Conservation (phyloP, 2,888 invertebrate species). For the Drosophila eohydei region DNA sequence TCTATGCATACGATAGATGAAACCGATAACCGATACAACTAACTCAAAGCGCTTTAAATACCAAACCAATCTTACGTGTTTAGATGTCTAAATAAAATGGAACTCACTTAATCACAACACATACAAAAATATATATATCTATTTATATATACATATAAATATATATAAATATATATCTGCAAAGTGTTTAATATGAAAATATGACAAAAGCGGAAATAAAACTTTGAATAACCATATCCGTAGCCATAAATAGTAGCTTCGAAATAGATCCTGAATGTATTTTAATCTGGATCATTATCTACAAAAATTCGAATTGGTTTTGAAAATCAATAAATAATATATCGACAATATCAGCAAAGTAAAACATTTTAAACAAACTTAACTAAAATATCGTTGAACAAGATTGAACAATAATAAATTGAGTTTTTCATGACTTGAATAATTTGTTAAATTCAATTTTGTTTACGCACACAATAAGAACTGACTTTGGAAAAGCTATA, state of each 20-base stretch:
- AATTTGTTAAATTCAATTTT: not conserved
- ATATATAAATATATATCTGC: slow-evolving; percentile 1
- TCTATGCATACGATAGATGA: slow-evolving; percentile 11
- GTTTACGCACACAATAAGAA: slow-evolving; percentile 32
- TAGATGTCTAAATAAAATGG: slow-evolving; percentile 38
- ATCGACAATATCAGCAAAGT: slow-evolving; percentile 18
- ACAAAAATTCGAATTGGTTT: not conserved
- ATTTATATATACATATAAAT: slow-evolving; percentile 7
- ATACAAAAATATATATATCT: not conserved
- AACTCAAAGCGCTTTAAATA: slow-evolving; percentile 55
- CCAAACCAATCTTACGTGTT: slow-evolving; percentile 34
- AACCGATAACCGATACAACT: slow-evolving; percentile 36
- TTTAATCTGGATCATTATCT: not conserved
- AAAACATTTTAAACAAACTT: not conserved
- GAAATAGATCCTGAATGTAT: slow-evolving; percentile 1
- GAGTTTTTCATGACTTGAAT: not conserved
- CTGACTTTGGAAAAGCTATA: slow-evolving; percentile 37
- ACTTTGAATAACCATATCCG: slow-evolving; percentile 12
- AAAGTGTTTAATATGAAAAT: slow-evolving; percentile 6
- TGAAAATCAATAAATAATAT: not conserved
- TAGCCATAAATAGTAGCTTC: slow-evolving; percentile 20
- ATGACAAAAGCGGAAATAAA: not conserved
- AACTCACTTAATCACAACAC: slow-evolving; percentile 15
- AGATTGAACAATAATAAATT: not conserved
- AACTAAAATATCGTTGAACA: not conserved